Evolutionary conservation across 1,140 invertebrate species (phyloP).

Genomic region (Augochlora pura): DNA sequence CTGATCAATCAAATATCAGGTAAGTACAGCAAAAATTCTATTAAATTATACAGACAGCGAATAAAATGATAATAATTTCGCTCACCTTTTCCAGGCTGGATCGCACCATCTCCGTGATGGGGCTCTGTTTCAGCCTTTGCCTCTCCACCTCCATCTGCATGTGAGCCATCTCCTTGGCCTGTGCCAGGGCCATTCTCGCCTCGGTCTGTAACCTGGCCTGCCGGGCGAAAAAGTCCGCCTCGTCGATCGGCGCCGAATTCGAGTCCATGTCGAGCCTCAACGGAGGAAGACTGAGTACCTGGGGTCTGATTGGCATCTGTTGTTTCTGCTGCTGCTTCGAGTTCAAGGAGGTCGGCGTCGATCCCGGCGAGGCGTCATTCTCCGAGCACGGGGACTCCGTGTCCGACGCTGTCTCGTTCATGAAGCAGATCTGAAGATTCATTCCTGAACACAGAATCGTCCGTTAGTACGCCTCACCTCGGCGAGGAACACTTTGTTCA

Average conservation of each 20-base stretch:
- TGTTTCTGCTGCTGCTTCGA: slow-evolving; percentile 60
- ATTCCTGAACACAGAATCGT: slow-evolving; percentile 83
- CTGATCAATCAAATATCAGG: no score
- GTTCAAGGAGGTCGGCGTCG: slow-evolving; percentile 47
- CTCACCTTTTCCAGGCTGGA: slow-evolving; percentile 86
- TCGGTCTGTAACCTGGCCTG: slow-evolving; percentile 94
- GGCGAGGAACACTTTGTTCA: no score
- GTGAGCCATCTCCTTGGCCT: slow-evolving; percentile 94
- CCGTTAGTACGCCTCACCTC: no score
- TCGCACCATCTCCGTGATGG: slow-evolving; percentile 91
- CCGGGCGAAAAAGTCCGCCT: slow-evolving; percentile 89
- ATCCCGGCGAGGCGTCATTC: slow-evolving; percentile 77
- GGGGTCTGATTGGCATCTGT: slow-evolving; percentile 66
- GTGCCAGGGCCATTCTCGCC: slow-evolving; percentile 92
- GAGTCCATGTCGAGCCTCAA: slow-evolving; percentile 71
- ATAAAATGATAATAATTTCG: not conserved
- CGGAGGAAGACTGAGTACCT: slow-evolving; percentile 73
- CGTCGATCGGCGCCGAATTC: slow-evolving; percentile 73
- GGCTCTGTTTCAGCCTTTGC: slow-evolving; percentile 89
- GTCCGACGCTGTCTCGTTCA: slow-evolving; percentile 95
- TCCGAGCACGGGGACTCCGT: slow-evolving; percentile 88
- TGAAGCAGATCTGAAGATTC: slow-evolving; percentile 97
- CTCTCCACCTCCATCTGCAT: slow-evolving; percentile 96
- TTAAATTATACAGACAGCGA: no score
- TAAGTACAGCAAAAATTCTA: no score